A percentile compares a stretch with the other conserved stretches of the same genome.
phyloP scores from a whole-genome alignment of 1,140 invertebrate genomes.

The Lethrus apterus region DNA sequence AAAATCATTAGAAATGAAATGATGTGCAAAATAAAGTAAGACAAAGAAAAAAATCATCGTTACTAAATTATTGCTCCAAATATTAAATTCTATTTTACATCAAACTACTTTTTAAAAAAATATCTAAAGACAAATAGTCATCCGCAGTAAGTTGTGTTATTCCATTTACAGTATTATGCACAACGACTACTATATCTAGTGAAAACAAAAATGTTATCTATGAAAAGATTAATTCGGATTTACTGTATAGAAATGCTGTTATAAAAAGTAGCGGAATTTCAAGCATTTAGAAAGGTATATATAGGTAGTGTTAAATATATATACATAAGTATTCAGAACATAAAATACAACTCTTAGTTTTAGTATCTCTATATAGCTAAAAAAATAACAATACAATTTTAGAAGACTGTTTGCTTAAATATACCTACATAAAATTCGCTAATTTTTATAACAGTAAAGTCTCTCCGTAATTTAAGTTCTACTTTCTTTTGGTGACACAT shows the following conservation, averaged over 20 bases:
- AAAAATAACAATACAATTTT: constrained; percentile 26
- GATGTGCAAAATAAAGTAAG: no score
- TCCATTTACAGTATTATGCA: no score
- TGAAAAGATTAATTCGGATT: constrained; percentile 12
- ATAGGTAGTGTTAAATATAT: constrained; percentile 12
- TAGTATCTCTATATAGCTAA: constrained; percentile 11
- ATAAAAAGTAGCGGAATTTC: constrained; percentile 17
- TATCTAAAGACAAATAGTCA: no score
- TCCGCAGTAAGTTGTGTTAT: no score
- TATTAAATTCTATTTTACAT: no score
- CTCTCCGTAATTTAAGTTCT: constrained; percentile 29
- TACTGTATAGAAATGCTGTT: constrained; percentile 12
- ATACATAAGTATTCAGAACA: constrained; percentile 19
- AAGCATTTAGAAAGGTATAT: constrained; percentile 16
- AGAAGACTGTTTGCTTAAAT: constrained; percentile 38
- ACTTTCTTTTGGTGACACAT: constrained; percentile 36
- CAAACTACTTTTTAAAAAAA: no score
- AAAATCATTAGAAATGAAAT: no score
- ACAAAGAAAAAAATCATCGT: no score
- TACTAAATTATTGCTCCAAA: no score
- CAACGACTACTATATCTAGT: no score
- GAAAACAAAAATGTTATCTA: no score
- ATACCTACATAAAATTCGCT: constrained; percentile 26
- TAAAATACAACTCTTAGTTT: constrained; percentile 10
- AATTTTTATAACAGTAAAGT: constrained; percentile 30